Conservation (phyloP, 2,113 vertebrate species). For the Halcyon malimbica region DNA sequence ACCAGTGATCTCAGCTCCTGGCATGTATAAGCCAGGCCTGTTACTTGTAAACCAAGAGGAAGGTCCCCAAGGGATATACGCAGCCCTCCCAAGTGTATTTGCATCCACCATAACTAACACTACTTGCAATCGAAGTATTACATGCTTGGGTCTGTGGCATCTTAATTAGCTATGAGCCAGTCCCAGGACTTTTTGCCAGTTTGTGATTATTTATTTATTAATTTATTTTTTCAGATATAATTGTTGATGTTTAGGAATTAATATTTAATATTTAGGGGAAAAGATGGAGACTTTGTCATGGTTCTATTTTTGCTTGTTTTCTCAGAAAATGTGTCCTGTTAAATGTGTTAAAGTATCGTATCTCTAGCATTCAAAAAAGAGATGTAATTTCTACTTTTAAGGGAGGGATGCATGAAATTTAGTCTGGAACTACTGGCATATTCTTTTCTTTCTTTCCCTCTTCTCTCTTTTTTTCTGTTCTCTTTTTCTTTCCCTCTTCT, state of each 20-base stretch:
- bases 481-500: no score
- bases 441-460: not conserved
- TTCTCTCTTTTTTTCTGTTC: no score
- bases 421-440: not conserved
- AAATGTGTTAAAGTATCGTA: not conserved
- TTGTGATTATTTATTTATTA: not conserved
- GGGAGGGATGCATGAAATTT: not conserved
- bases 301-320: not conserved
- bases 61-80: not conserved
- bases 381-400: not conserved
- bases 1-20: not conserved
- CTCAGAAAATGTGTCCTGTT: not conserved
- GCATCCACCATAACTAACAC: not conserved
- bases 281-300: accelerated
- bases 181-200: not conserved
- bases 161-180: not conserved
- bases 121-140: not conserved
- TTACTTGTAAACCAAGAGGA: not conserved
- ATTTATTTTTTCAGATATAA: not conserved
- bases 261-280: not conserved
- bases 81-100: not conserved
- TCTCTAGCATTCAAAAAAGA: not conserved
- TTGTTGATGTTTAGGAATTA: not conserved
- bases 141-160: not conserved
- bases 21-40: not conserved